Base-by-base conservation (phyloP, 2,113 vertebrate species). In the Gymnarchus niloticus region DNA sequence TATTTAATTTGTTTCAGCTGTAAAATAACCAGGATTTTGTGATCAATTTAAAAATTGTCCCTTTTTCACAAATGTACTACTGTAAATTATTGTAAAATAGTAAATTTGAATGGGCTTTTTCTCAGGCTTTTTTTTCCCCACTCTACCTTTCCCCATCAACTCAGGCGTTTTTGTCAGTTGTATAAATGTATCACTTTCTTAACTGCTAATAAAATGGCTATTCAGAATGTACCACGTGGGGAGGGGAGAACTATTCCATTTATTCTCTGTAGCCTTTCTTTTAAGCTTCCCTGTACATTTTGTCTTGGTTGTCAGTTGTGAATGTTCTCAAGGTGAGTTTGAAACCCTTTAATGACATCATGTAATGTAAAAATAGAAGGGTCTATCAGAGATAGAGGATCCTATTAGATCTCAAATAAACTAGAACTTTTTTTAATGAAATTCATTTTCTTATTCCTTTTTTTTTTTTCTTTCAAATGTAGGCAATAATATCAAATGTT, bases 21-120 rank as follows among this genome's bases (percentile, higher is more conserved):
- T 98, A 97, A 96, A 95, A 95, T 96, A 96, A 93, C 92, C 92
- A 94, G 91, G 91, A 93, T 88, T 91, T 96, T 93, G 93, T 94
- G 95, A 95, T 94, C 92, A 92, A 92, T 93, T 96, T 94, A 19
- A 92, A 93, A 84, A 89, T 88, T 93, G 91, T 95, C 94, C 91
- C 93, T 94, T 95, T 96, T 95, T 94, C 89, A 92, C 93, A 92
- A 89, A 93, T 89, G 93, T 94, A 93, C 92, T 93, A 92, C 95
- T 98, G 98, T 99, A 99, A 95, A 98, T 98, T 96, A 96, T 95
- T 99, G 97, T 99, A 98, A 96, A 96, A 96, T 96, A 95, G 93
- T 92, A 92, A 84, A 92, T 97, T 97, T 96, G 95, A 94, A 96
- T 95, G 93, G 96, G 95, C 94, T 97, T 96, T 94, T 92, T 89